These are phyloP conservation scores for Drosophila neotestacea DNA, from an alignment of 2,888 invertebrate genomes.

Conservation along the genomic window DNA sequence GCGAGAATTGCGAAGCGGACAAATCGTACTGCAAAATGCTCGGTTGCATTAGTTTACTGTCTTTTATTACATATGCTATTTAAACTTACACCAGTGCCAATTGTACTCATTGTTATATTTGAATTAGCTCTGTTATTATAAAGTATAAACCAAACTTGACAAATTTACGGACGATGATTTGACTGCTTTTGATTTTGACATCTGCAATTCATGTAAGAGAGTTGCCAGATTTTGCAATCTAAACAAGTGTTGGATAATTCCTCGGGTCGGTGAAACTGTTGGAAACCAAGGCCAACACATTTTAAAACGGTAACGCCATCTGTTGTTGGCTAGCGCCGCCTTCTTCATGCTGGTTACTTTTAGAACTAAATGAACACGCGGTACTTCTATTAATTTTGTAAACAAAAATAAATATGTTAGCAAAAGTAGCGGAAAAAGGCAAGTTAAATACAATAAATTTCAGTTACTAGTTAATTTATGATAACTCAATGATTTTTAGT, in stretches of 20 bases:
- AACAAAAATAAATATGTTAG: slow-evolving; percentile 53
- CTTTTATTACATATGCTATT: neutral
- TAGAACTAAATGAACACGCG: slow-evolving; percentile 44
- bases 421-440: slow-evolving; percentile 71
- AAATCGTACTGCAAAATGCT: slow-evolving; percentile 93
- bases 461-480: neutral
- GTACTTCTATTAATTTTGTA: slow-evolving; percentile 47
- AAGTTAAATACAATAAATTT: slow-evolving; percentile 1
- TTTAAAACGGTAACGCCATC: too few species aligned
- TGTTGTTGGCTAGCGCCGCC: too few species aligned
- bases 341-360: too few species aligned
- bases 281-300: too few species aligned
- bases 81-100: slow-evolving; percentile 95
- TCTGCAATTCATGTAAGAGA: slow-evolving; percentile 41
- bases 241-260: slow-evolving; percentile 26
- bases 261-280: neutral
- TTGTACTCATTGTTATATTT: slow-evolving; percentile 92
- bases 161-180: slow-evolving; percentile 76
- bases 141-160: slow-evolving; percentile 18
- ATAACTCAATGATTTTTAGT: slow-evolving; percentile 85
- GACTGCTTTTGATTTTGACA: slow-evolving; percentile 83
- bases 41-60: neutral
- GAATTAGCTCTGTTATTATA: slow-evolving; percentile 20
- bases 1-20: slow-evolving; percentile 99
- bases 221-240: slow-evolving; percentile 24